Conservation (phyloP, 2,113 vertebrate genomes). For the Eptatretus burgeri region DNA sequence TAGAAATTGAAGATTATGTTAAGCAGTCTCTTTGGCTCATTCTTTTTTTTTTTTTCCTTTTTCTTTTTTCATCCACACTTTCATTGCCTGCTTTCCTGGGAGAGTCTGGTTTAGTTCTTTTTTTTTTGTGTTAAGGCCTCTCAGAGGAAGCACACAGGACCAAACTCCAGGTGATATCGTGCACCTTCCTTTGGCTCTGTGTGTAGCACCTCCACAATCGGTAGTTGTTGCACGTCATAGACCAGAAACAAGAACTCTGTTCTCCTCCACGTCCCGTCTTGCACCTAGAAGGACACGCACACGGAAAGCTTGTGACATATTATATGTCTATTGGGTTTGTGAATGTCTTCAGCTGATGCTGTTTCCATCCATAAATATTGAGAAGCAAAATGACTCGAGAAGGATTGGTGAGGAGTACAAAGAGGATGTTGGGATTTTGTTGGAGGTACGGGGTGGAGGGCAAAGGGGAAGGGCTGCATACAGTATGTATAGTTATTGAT, state of each 20-base stretch:
- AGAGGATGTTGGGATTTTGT: background rate
- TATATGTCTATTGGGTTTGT: background rate
- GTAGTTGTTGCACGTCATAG: constrained; percentile 55
- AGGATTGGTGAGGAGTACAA: background rate
- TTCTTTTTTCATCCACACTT: too few relatives aligned
- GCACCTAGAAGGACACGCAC: constrained; percentile 30
- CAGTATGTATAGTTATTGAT: too few relatives aligned
- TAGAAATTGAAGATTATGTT: too few relatives aligned
- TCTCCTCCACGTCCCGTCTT: constrained; percentile 63
- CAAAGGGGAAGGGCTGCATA: too few relatives aligned
- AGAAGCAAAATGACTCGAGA: background rate
- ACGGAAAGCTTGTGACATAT: background rate
- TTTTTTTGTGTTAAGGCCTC: constrained; percentile 7
- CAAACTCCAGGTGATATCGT: constrained; percentile 38
- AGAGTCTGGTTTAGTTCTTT: too few relatives aligned
- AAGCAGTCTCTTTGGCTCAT: too few relatives aligned
- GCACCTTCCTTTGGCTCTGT: constrained; percentile 19
- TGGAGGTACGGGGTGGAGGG: too few relatives aligned
- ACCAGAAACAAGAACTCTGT: constrained; percentile 53
- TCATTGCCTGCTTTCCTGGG: too few relatives aligned
- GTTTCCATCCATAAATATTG: background rate
- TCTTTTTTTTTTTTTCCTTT: too few relatives aligned
- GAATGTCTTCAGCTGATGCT: background rate
- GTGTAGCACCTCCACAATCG: constrained; percentile 35
- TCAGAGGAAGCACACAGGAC: constrained; percentile 67